phyloP scores from a whole-genome alignment of 2,113 vertebrate genomes.

The Arizona elegans region DNA sequence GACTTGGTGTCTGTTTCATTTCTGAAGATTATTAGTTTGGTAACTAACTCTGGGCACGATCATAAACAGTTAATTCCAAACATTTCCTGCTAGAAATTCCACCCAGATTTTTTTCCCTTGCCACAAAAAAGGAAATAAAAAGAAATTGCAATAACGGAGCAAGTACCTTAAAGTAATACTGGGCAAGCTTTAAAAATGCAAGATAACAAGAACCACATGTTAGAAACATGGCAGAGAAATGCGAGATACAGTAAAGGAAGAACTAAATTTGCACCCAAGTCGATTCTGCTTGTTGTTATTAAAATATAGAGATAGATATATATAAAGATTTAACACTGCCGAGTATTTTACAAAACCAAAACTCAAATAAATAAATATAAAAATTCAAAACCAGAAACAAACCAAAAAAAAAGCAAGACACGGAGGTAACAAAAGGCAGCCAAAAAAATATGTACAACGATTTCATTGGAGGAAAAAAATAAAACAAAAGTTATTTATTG shows the following conservation, averaged over 20 bases:
- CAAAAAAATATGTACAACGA: slow-evolving; percentile 78
- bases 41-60: background rate
- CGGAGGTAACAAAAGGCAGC: slow-evolving; percentile 78
- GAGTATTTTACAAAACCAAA: slow-evolving; percentile 72
- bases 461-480: slow-evolving; percentile 68
- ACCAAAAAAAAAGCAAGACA: slow-evolving; percentile 74
- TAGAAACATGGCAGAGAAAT: slow-evolving; percentile 73
- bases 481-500: slow-evolving; percentile 75
- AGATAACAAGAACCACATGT: slow-evolving; percentile 79
- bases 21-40: background rate
- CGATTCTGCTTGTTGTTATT: slow-evolving; percentile 52
- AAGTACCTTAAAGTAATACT: slow-evolving; percentile 87
- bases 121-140: slow-evolving; percentile 52
- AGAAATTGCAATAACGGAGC: slow-evolving; percentile 72
- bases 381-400: slow-evolving; percentile 26
- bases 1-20: background rate
- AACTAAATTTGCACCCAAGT: slow-evolving; percentile 65
- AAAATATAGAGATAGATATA: slow-evolving; percentile 45
- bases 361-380: slow-evolving; percentile 49
- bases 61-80: background rate
- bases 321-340: slow-evolving; percentile 44
- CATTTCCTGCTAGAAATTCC: slow-evolving; percentile 27
- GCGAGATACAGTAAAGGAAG: slow-evolving; percentile 67
- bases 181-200: slow-evolving; percentile 86
- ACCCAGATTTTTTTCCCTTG: slow-evolving; percentile 78